Conservation (phyloP, 2,113 vertebrate genomes). For the Loxodonta africana region DNA sequence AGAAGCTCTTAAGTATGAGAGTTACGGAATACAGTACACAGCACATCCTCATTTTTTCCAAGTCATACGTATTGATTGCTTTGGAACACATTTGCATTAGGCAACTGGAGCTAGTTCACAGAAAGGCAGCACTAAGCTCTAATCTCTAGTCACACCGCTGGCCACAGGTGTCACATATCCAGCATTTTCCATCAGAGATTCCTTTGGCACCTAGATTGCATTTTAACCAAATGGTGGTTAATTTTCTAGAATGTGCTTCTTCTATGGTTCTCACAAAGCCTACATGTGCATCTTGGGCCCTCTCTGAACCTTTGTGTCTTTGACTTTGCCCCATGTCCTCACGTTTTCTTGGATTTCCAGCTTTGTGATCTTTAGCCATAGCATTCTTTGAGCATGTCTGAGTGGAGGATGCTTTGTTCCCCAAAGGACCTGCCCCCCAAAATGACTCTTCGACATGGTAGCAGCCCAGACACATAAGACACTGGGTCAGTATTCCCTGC, state of each 20-base stretch:
- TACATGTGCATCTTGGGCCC: not conserved
- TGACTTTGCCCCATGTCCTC: not conserved
- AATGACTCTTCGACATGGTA: not conserved
- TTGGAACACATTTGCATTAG: not conserved
- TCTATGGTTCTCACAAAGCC: not conserved
- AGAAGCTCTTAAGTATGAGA: not conserved
- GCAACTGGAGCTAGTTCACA: not conserved
- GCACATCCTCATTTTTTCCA: not conserved
- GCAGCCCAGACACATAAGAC: not conserved
- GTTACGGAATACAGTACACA: not conserved
- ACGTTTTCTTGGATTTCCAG: not conserved
- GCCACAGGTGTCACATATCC: rapidly evolving
- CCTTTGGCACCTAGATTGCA: not conserved
- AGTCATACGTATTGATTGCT: not conserved
- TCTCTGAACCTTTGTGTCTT: not conserved
- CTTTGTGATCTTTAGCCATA: not conserved
- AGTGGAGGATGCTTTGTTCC: not conserved
- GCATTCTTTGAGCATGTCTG: not conserved
- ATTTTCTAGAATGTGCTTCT: slow-evolving; percentile 23
- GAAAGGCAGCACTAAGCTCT: not conserved
- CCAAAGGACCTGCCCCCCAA: not conserved
- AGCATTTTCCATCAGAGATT: not conserved
- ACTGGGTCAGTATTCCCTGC: not conserved
- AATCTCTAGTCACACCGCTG: not conserved
- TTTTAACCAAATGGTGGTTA: not conserved